Evolutionary conservation across 2,888 invertebrate species (phyloP).

Genomic region (Erpobdella octoculata): DNA sequence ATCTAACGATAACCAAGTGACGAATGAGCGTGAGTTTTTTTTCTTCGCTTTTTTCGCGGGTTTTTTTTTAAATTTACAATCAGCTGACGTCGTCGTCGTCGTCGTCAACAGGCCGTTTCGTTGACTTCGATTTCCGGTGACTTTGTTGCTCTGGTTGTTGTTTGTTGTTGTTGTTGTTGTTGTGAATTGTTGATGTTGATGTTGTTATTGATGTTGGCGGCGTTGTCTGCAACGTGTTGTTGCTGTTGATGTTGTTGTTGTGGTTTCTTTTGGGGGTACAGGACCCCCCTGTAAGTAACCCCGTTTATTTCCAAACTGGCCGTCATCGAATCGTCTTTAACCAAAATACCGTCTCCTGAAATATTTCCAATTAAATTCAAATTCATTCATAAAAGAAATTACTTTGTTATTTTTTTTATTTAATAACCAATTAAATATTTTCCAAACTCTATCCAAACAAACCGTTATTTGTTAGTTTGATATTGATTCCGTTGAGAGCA

Average conservation of each 20-base stretch:
- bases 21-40: no score
- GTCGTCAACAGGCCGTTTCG: not conserved
- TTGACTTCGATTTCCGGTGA: not conserved
- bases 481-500: not conserved
- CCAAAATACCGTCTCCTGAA: not conserved
- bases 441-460: not conserved
- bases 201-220: not conserved
- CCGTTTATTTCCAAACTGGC: slow-evolving; percentile 2
- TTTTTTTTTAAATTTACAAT: no score
- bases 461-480: slow-evolving; percentile 12
- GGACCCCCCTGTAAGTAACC: not conserved
- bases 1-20: no score
- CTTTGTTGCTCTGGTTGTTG: slow-evolving; percentile 1
- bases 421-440: not conserved
- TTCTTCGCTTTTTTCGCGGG: no score
- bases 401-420: not conserved
- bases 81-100: not conserved
- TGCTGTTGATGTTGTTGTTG: not conserved
- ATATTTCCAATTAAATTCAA: not conserved
- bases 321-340: not conserved
- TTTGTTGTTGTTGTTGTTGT: not conserved
- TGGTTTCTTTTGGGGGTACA: slow-evolving; percentile 11
- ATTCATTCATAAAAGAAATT: not conserved
- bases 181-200: not conserved
- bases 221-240: not conserved